Base-by-base conservation (phyloP, 35 echinoderm and acorn worm species). In the Strongylocentrotus purpuratus region DNA sequence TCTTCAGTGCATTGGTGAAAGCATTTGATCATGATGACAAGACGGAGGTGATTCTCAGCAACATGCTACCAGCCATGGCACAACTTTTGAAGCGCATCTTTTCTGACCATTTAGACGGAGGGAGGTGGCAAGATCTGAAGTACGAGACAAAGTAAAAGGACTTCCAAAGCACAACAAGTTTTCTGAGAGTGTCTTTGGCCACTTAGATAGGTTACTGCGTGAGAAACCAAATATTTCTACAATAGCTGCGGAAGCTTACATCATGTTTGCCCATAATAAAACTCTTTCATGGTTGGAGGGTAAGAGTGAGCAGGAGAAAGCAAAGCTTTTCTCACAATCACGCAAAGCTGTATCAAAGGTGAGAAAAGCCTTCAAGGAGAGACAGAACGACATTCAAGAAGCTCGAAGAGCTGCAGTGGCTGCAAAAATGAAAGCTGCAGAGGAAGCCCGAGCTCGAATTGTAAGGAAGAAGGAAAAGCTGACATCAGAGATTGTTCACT, bases 91-190 rank as follows among this genome's bases (percentile, higher is more conserved):
- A 96, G 88, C 9, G 93, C 9, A 96, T 95, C 5, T 96, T 96
- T 86, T 48, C 41, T 86, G 94, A 96, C 70, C 94, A 95, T 48
- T 85, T 95, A 52, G 52, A 92, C 20, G 96, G 94, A 85, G 94
- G 96, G 6, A 92, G 86, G 28, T 95, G 94, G 96, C 86, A 28
- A 20, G 33, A 12, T 12, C 33, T 45, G 88, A 95, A 28, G 48
- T 33, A 17, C n/a, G 58, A 28, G 94, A 96, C 32, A 47, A 20
- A 33, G 9, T 92, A 8, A 95, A 18, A 65, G 88, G 96, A 0
- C 88, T 96, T n/a, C 96, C 96, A 31, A 95, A 97, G 50, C 89
- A 95, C 94, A 97, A 95, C 31, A 97, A 92, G 47, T 95, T 88
- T 88, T 89, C 90, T 46, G 96, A 97, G 41, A 95, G 96, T 45